Base-by-base conservation (phyloP, 2,888 invertebrate species). In the Tiliacea aurago region DNA sequence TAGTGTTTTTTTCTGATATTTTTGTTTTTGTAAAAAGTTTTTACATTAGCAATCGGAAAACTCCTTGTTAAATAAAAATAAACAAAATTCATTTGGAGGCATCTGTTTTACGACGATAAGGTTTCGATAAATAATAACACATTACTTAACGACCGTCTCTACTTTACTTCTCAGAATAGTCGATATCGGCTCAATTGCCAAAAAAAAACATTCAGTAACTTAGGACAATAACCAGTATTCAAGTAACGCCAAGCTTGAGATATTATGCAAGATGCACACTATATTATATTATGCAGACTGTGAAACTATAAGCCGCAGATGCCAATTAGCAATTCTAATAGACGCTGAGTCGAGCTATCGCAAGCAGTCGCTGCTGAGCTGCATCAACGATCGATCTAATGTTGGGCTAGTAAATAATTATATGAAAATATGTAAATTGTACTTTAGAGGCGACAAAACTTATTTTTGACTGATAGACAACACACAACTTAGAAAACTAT, bases 281-380 rank as follows among this genome's bases (percentile, higher is more conserved):
- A 33, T 49, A 11, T 37, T 55, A 33, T 58, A 76, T 61, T 68
- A 47, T 53, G 68, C 76, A 70, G 69, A 28, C 28, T 28, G 3
- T 59, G 53, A 47, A 53, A 41, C 76, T 43, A 55, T 53, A 77
- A 77, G 65, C 73, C 41, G 70, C 74, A 79, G 78, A 77, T 67
- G 79, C 81, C 84, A 85, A 90, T 90, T 90, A 89, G 88, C 86
- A 87, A 89, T 85, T 87, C 86, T 83, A 87, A 87, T 84, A 81
- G 76, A 77, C 66, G 83, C 83, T 85, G 85, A 87, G 83, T 81
- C 82, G 83, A 79, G 71, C 78, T 73, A 63, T 73, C 72, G 73
- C 76, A 56, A 68, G 53, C 79, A 59, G 65, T 67, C 4, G 51
- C 69, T 49, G 43, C 71, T 49, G 47, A 68, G 55, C 47, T 62